Conservation (phyloP, 2,797 vertebrate species). For the Mallotus villosus region DNA sequence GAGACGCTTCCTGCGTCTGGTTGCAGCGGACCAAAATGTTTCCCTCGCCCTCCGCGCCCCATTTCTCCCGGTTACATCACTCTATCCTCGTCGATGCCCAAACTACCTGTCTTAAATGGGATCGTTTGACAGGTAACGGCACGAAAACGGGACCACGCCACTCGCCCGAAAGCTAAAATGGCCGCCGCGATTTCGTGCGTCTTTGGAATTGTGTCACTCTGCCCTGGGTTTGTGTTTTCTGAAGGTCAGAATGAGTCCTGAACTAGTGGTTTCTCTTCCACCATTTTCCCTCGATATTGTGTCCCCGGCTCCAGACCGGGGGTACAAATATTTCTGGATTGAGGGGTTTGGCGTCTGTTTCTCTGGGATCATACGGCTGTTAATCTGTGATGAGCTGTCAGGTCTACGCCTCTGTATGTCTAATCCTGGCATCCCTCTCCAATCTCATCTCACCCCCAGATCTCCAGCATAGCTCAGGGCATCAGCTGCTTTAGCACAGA, state of each 20-base stretch:
- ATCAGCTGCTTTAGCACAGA: conserved; percentile 60
- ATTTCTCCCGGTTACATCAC: conserved; percentile 37
- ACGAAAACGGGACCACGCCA: not conserved
- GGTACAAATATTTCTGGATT: conserved; percentile 12
- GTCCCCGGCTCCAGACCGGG: not conserved
- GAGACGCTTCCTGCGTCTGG: not conserved
- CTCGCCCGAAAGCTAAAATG: not conserved
- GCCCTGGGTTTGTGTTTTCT: not conserved
- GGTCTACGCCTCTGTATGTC: conserved; percentile 57
- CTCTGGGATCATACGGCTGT: conserved; percentile 46
- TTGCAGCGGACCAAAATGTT: conserved; percentile 10
- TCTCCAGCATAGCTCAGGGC: conserved; percentile 61
- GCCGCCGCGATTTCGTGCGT: not conserved
- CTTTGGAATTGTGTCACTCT: not conserved
- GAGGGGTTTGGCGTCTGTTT: conserved; percentile 29
- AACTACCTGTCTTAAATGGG: not conserved
- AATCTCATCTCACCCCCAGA: conserved; percentile 65
- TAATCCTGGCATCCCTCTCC: conserved; percentile 61
- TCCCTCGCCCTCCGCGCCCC: not conserved
- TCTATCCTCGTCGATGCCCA: not conserved
- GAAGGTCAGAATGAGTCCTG: not conserved
- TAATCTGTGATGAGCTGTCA: conserved; percentile 68
- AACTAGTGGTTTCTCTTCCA: conserved; percentile 16
- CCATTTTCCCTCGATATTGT: not conserved
- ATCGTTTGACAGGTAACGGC: too few species aligned